These are phyloP conservation scores for Ephialtes manifestator DNA, from an alignment of 2,888 invertebrate genomes.

Conservation along the genomic window DNA sequence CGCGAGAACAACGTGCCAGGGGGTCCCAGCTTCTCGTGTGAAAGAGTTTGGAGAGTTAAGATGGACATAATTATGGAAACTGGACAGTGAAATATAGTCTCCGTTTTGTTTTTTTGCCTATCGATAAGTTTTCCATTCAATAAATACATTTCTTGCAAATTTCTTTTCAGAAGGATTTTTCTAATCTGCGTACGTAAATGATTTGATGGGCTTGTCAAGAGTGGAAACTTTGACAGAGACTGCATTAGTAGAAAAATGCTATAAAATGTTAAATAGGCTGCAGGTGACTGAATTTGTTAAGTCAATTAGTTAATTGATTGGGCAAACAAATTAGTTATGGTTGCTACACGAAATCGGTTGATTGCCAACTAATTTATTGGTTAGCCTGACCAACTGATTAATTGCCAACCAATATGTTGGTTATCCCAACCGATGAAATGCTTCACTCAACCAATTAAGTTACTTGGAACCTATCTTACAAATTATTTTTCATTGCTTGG, in stretches of 20 bases:
- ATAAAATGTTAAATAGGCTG: too few species aligned
- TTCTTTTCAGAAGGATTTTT: background rate
- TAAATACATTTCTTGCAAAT: background rate
- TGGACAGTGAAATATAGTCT: background rate
- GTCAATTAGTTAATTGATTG: background rate
- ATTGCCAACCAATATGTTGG: too few species aligned
- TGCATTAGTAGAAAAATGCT: too few species aligned
- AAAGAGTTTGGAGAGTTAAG: slow-evolving; percentile 1
- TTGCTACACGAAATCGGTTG: too few species aligned
- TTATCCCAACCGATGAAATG: too few species aligned
- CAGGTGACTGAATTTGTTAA: too few species aligned
- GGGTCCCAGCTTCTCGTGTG: slow-evolving; percentile 17
- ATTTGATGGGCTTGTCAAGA: background rate
- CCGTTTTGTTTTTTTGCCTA: background rate
- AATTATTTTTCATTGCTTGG: too few species aligned
- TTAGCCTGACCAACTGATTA: too few species aligned
- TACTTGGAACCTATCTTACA: too few species aligned
- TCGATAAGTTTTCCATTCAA: background rate
- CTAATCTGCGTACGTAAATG: background rate
- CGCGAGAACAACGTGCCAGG: slow-evolving; percentile 52
- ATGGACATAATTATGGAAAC: slow-evolving; percentile 22
- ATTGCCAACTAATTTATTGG: too few species aligned
- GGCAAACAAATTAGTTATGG: too few species aligned
- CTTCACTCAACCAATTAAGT: too few species aligned
- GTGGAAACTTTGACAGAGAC: background rate